phyloP scores from a whole-genome alignment of 1,140 invertebrate genomes.

The Ostrea denselamellosa region DNA sequence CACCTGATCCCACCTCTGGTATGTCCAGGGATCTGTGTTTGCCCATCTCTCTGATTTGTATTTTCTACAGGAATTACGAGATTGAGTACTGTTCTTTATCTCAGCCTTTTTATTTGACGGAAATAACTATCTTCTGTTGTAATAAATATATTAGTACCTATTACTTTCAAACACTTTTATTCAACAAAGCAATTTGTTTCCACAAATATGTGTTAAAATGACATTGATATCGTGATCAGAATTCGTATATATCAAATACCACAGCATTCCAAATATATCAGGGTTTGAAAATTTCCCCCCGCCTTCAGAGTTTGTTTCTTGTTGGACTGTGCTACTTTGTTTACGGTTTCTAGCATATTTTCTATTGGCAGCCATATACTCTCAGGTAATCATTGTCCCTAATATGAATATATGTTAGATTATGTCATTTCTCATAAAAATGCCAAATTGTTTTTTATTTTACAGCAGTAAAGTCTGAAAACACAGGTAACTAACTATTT shows the following conservation, averaged over 20 bases:
- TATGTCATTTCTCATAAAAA: constrained; percentile 33
- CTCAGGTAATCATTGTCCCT: background rate
- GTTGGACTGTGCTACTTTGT: background rate
- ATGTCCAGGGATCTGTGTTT: too few relatives aligned
- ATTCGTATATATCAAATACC: background rate
- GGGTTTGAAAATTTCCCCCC: background rate
- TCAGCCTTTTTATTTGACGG: too few relatives aligned
- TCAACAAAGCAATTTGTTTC: background rate
- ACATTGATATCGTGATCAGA: background rate
- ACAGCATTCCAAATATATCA: background rate
- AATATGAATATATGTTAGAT: background rate
- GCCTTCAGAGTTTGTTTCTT: background rate
- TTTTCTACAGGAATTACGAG: too few relatives aligned
- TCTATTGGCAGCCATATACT: background rate
- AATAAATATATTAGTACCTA: too few relatives aligned
- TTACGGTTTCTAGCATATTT: background rate
- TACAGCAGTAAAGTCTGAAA: constrained; percentile 37
- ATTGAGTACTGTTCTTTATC: too few relatives aligned
- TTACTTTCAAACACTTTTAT: too few relatives aligned
- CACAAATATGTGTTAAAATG: background rate
- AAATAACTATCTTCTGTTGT: too few relatives aligned
- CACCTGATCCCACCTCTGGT: too few relatives aligned
- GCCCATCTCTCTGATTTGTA: too few relatives aligned
- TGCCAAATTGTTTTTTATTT: constrained; percentile 34
- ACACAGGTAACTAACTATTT: constrained; percentile 32